A percentile compares a stretch with the other conserved stretches of the same genome.
phyloP scores from a whole-genome alignment of 2,113 vertebrate genomes.

The Odocoileus hemionus region DNA sequence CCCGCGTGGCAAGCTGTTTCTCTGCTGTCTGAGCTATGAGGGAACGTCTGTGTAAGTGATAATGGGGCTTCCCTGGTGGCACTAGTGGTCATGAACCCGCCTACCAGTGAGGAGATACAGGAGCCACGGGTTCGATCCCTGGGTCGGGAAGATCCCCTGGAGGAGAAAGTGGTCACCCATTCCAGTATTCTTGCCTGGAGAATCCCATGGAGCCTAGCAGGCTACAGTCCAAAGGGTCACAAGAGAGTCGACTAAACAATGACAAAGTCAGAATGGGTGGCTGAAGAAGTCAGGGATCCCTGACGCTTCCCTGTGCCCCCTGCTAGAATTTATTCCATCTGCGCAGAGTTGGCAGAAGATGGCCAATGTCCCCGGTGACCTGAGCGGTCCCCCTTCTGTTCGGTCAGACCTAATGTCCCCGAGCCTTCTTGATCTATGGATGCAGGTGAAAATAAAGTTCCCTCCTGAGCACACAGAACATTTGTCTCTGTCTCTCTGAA shows the following conservation, averaged over 20 bases:
- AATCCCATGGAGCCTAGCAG: not conserved
- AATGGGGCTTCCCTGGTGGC: not conserved
- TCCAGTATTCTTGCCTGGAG: not conserved
- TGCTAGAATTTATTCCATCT: not conserved
- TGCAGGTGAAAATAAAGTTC: not conserved
- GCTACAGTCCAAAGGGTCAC: not conserved
- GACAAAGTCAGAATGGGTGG: not conserved
- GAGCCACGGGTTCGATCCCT: not conserved
- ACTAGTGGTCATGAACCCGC: accelerated
- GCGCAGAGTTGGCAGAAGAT: not conserved
- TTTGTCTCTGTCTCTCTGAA: not conserved
- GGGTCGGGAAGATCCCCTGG: not conserved
- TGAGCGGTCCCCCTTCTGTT: not conserved
- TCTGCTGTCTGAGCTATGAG: not conserved
- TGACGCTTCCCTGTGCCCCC: not conserved
- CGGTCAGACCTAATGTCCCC: not conserved
- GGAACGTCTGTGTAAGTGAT: not conserved
- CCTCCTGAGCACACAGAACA: not conserved
- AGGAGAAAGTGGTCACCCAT: not conserved
- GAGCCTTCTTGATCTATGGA: not conserved
- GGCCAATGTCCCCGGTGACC: not conserved
- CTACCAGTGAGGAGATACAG: not conserved
- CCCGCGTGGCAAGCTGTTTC: accelerated
- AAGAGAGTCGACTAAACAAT: not conserved
- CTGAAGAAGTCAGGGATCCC: not conserved